Evolutionary conservation across 2,888 invertebrate species (phyloP), one percentile per base, ranked within the genome.

Genomic region (Holacanthella duospinosa): DNA sequence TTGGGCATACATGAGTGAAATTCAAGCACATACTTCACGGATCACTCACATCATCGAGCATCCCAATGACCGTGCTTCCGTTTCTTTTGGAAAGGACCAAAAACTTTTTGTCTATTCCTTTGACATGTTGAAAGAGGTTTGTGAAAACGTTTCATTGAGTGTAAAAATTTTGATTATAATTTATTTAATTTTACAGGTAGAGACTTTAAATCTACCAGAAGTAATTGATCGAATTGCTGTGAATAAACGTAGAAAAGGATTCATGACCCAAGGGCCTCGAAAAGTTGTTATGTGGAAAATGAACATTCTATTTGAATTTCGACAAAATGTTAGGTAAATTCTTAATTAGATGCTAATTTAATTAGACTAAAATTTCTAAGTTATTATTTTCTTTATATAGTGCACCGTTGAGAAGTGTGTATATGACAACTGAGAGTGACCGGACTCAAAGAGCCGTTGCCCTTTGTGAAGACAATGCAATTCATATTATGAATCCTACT

Each of bases 211-310:
- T 43, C 59, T 68, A 6, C 66, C 68, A 16, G 73, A 73, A 62
- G 69, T 71, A 55, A 64, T 69, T 1, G 69, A 71, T 25, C 62
- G 63, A 29, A 55, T 71, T 21, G 67, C 70, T 19, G 58, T 67
- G 25, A 73, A 73, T 61, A 62, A 65, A 19, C 59, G 56, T 0
- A 68, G 62, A 24, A 68, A 71, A 61, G 66, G 69, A 27, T 69
- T 73, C 43, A 67, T 71, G 68, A 65, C 70, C 9, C 61, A 68
- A 29, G 73, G 73, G 21, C 71, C 73, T 6, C 29, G 71, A 21
- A 71, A 71, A 58, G 61, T 73, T 1, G 66, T 67, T 25, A 27
- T 73, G 19, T 71, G 69, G 71, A 66, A 66, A 54, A 68, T 71
- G 71, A 69, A 73, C 26, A 65, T 64, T 4, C 29, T 70, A 9